A percentile compares a stretch with the other conserved stretches of the same genome.
Conservation (phyloP, 2,113 vertebrate genomes). For the Alouatta palliata region DNA sequence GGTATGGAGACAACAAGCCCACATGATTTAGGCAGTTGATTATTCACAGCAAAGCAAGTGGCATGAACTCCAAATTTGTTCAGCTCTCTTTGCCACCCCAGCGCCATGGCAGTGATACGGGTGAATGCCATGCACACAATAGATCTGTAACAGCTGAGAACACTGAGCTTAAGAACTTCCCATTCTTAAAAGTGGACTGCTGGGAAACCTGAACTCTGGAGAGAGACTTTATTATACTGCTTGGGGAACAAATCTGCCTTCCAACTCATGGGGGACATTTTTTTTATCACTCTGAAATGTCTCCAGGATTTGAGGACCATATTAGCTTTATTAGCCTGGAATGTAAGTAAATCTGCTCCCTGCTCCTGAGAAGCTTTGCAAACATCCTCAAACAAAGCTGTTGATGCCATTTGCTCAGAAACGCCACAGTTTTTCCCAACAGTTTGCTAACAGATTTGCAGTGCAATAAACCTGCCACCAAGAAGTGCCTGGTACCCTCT, state of each 20-base stretch:
- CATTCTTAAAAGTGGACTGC: neutral
- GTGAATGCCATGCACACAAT: neutral
- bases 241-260: neutral
- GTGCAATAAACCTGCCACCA: neutral
- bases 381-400: conserved; percentile 21
- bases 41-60: neutral
- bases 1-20: neutral
- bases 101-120: neutral
- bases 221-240: neutral
- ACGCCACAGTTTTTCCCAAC: neutral
- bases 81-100: neutral
- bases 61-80: neutral
- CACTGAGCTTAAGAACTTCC: neutral
- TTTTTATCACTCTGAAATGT: neutral
- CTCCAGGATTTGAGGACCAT: neutral
- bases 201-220: neutral
- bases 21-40: neutral
- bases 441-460: neutral
- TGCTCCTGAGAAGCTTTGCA: neutral
- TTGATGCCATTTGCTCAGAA: conserved; percentile 33
- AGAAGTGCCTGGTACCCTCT: neutral
- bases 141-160: neutral
- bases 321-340: neutral
- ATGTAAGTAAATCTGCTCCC: neutral
- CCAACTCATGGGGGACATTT: neutral